A percentile compares a stretch with the other conserved stretches of the same genome.
Conservation (phyloP, 2,888 invertebrate species). For the Cerastis rubricosa region DNA sequence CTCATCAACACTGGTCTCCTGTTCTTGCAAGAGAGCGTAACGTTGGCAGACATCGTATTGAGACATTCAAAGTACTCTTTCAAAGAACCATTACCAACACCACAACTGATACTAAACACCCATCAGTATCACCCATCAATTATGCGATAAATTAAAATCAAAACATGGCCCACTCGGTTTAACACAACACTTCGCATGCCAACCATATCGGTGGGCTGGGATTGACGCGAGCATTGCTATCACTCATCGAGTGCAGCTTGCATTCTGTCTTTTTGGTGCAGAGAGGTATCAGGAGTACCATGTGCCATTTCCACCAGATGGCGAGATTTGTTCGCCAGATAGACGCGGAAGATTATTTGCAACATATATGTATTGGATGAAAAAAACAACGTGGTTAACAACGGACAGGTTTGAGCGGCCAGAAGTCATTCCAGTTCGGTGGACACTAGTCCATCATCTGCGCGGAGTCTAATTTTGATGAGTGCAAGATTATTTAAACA, state of each 20-base stretch:
- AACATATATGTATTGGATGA: neutral
- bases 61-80: slow-evolving; percentile 18
- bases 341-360: neutral
- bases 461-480: neutral
- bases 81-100: slow-evolving; percentile 21
- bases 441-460: neutral
- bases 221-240: slow-evolving; percentile 62
- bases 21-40: neutral
- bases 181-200: slow-evolving; percentile 58
- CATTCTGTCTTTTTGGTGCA: slow-evolving; percentile 57
- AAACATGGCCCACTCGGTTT: slow-evolving; percentile 50
- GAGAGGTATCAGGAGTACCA: slow-evolving; percentile 24
- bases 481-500: neutral
- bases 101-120: slow-evolving; percentile 35
- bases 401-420: too few species aligned
- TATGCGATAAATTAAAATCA: slow-evolving; percentile 61
- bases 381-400: neutral
- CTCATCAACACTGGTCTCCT: neutral
- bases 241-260: slow-evolving; percentile 66
- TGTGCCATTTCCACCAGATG: too few species aligned
- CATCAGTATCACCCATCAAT: slow-evolving; percentile 45
- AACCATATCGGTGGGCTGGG: slow-evolving; percentile 49
- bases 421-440: neutral
- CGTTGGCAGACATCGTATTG: neutral
- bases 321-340: neutral